phyloP scores from a whole-genome alignment of 2,797 vertebrate species.

The Sternotherus odoratus region DNA sequence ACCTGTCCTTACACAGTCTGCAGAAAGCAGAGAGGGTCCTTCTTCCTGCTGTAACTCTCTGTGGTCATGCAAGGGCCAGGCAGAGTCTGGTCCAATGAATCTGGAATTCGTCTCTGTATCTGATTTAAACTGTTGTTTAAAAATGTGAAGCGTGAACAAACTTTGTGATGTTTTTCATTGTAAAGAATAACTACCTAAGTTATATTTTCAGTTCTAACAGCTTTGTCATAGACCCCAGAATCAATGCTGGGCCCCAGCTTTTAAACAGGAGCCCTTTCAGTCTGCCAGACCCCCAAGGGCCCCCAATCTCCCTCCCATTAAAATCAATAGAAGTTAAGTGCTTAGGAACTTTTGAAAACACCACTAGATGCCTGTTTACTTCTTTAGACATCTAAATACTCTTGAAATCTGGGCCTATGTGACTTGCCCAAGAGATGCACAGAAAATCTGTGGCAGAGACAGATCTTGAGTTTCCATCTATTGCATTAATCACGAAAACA shows the following conservation, averaged over 20 bases:
- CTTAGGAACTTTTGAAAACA: background rate
- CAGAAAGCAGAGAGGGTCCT: background rate
- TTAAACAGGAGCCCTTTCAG: background rate
- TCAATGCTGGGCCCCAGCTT: background rate
- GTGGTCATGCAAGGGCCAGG: background rate
- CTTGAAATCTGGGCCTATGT: background rate
- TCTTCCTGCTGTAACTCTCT: background rate
- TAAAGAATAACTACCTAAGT: background rate
- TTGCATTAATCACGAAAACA: background rate
- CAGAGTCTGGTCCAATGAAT: background rate
- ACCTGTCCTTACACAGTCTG: background rate
- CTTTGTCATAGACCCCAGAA: background rate
- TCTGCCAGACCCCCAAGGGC: background rate
- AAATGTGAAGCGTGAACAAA: background rate
- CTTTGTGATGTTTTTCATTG: background rate
- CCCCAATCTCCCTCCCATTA: background rate
- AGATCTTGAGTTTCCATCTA: background rate
- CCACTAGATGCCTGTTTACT: background rate
- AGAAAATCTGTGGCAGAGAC: background rate
- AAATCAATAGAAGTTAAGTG: background rate
- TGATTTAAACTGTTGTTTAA: background rate
- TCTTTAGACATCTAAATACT: background rate
- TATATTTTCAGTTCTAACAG: background rate
- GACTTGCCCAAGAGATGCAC: background rate
- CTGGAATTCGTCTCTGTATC: background rate